A percentile compares a stretch with the other conserved stretches of the same genome.
Conservation (phyloP, 2,888 invertebrate species). For the Agrochola macilenta region DNA sequence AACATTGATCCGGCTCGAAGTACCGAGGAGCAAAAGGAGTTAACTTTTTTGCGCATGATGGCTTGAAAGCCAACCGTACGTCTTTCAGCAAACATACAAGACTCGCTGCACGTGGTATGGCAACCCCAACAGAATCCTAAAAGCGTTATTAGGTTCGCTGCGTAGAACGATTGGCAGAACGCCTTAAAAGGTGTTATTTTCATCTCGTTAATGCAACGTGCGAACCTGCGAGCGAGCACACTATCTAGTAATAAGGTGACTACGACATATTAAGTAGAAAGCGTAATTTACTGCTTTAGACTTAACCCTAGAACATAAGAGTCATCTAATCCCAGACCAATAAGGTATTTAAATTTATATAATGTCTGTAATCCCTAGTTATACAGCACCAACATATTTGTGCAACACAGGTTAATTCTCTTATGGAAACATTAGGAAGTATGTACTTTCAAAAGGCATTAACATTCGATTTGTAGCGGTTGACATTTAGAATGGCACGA, state of each 20-base stretch:
- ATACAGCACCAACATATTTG: slow-evolving; percentile 9
- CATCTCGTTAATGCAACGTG: too few relatives aligned
- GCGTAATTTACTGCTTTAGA: neutral
- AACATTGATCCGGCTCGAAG: too few relatives aligned
- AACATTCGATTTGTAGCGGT: slow-evolving; percentile 63
- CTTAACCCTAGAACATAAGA: neutral
- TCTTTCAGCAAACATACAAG: neutral
- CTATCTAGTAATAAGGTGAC: neutral
- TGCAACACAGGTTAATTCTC: slow-evolving; percentile 34
- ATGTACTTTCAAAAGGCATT: slow-evolving; percentile 58
- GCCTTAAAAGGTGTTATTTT: too few relatives aligned
- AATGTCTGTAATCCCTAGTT: slow-evolving; percentile 19
- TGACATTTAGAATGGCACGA: slow-evolving; percentile 69
- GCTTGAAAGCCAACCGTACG: neutral
- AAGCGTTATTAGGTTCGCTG: too few relatives aligned
- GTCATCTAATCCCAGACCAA: slow-evolving; percentile 20
- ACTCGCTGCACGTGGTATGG: neutral
- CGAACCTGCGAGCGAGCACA: too few relatives aligned
- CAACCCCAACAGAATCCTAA: too few relatives aligned
- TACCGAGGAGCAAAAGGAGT: neutral
- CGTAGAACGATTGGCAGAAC: neutral
- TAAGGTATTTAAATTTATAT: slow-evolving; percentile 28
- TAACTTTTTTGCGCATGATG: neutral
- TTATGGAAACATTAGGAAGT: slow-evolving; percentile 51
- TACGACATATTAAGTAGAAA: slow-evolving; percentile 1